A percentile compares a stretch with the other conserved stretches of the same genome.
Evolutionary conservation across 2,113 vertebrate species (phyloP).

Genomic region (Scomber colias): DNA sequence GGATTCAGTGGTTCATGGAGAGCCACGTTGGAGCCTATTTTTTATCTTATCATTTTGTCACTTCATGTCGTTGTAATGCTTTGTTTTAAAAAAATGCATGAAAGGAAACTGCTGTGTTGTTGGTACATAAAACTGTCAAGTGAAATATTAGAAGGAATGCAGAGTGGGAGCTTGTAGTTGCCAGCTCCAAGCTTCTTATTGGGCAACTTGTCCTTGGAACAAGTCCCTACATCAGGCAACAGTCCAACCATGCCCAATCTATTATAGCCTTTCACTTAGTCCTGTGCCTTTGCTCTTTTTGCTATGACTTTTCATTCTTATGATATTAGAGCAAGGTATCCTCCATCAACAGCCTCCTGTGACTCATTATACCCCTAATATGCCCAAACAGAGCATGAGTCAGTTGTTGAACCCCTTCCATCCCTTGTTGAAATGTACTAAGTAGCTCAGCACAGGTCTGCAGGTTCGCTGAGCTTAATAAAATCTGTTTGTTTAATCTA

Average conservation of each 20-base stretch:
- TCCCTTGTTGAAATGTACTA: slow-evolving; percentile 61
- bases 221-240: not conserved
- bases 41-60: not conserved
- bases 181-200: slow-evolving; percentile 21
- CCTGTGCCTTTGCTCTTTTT: not conserved
- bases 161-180: not conserved
- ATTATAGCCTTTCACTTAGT: not conserved
- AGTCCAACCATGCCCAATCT: not conserved
- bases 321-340: slow-evolving; percentile 23
- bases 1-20: not conserved
- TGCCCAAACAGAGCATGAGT: slow-evolving; percentile 51
- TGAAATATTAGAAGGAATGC: not conserved
- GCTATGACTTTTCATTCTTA: not conserved
- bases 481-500: slow-evolving; percentile 19
- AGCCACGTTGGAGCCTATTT: not conserved
- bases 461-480: slow-evolving; percentile 5
- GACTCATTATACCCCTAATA: slow-evolving; percentile 58
- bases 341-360: slow-evolving; percentile 41
- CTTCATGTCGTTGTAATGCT: slow-evolving; percentile 4
- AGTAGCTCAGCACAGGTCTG: slow-evolving; percentile 18
- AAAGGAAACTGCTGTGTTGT: not conserved
- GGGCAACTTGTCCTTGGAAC: slow-evolving; percentile 25
- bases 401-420: slow-evolving; percentile 64
- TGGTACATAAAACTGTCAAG: not conserved
- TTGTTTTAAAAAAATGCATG: not conserved